Conservation (phyloP, 2,888 invertebrate genomes). For the Ferrisia virgata region DNA sequence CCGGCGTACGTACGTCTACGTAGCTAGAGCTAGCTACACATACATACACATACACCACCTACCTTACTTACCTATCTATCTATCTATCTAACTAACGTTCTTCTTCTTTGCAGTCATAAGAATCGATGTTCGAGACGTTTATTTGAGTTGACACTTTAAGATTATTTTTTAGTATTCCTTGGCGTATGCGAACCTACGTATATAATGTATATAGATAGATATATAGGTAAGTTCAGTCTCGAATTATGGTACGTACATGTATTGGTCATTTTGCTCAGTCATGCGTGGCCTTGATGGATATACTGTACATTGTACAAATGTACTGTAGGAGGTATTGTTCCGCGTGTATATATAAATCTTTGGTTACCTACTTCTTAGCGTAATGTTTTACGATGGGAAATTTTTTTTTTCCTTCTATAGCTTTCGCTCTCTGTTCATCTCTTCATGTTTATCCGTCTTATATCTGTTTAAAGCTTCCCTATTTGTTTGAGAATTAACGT, state of each 20-base stretch:
- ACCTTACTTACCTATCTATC: neutral
- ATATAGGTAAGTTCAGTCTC: neutral
- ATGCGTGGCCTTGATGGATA: neutral
- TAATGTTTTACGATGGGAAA: neutral
- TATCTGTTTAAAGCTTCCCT: no score
- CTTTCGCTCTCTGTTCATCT: no score
- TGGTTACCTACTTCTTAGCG: neutral
- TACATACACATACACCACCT: neutral
- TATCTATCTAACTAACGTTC: neutral
- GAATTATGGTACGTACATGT: neutral
- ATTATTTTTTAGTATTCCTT: neutral
- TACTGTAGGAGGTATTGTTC: no score
- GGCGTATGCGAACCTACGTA: neutral
- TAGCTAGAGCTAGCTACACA: no score
- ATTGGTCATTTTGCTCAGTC: constrained; percentile 12
- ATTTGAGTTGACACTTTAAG: constrained; percentile 23
- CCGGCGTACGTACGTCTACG: neutral
- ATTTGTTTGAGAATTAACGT: no score
- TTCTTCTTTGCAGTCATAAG: neutral
- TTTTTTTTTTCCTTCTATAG: neutral
- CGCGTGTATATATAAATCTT: neutral
- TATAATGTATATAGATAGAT: neutral
- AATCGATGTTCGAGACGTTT: neutral
- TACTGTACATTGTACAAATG: no score
- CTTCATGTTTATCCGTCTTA: no score